Evolutionary conservation across 2,113 vertebrate genomes (phyloP).

Genomic region (Platycercus adscitus): DNA sequence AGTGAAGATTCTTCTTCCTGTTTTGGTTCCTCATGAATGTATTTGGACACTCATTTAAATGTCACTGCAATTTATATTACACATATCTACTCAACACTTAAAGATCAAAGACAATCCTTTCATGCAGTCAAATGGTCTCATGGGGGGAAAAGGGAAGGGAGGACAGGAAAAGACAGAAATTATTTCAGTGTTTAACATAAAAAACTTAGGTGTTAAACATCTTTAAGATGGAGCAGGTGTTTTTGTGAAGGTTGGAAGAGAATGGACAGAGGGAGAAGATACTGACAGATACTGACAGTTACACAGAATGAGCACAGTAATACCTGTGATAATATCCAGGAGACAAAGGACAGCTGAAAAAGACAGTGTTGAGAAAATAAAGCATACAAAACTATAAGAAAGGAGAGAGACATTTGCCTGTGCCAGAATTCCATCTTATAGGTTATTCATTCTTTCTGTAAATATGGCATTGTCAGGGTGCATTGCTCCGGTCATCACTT

Average conservation of each 20-base stretch:
- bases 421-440: not conserved
- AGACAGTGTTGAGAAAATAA: not conserved
- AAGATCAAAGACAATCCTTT: not conserved
- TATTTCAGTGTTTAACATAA: not conserved
- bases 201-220: not conserved
- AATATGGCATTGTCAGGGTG: not conserved
- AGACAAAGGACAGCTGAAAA: not conserved
- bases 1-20: not conserved
- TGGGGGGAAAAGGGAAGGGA: not conserved
- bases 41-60: not conserved
- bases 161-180: not conserved
- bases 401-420: not conserved
- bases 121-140: not conserved
- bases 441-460: not conserved
- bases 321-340: not conserved
- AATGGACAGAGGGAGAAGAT: not conserved
- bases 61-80: not conserved
- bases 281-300: not conserved
- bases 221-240: not conserved
- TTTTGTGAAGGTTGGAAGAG: not conserved
- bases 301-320: not conserved
- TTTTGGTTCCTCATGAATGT: not conserved
- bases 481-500: not conserved
- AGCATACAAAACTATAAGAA: not conserved
- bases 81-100: not conserved